Evolutionary conservation across 2,888 invertebrate species (phyloP), one percentile per base, ranked within the genome.

Genomic region (Orthosia gracilis): DNA sequence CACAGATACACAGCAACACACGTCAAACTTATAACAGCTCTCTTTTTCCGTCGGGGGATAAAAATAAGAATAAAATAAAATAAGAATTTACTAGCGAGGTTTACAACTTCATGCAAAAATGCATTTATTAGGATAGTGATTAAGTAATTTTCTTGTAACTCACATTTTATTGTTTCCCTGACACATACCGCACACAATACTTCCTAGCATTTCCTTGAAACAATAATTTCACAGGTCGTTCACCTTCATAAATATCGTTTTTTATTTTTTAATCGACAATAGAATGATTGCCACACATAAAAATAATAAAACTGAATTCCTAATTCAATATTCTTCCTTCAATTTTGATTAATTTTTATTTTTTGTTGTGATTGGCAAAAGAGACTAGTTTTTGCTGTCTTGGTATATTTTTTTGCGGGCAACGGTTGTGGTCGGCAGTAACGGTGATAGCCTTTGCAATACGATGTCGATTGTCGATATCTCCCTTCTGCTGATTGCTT

Each of bases 371-470:
- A 67, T 74, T 73, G 77, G 69, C 62, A 57, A 69, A 49, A 61
- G 21, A 66, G 73, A 72, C 69, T 61, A 66, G 81, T 81, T 85
- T 65, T 81, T 73, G 73, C 65, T 72, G 54, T 76, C 40, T 69
- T 58, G 49, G 18, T 69, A 54, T 74, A 45, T 73, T 83, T 85
- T n/a, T 85, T 74, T 85, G 71, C 59, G 52, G 49, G 26, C 67
- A 72, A 54, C 75, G 65, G 72, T 80, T 81, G 82, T 80, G 83
- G 80, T 85, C 54, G 40, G n/a, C 18, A 80, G 18, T 86, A 88
- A 88, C 87, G 82, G 87, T 87, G 59, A 66, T 52, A 63, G 59
- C 67, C 58, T 78, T 63, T 69, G 68, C 59, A 81, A 83, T 82
- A 73, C 66, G 66, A 73, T 78, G 61, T 69, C 63, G 68, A 59